phyloP scores from a whole-genome alignment of 2,797 vertebrate species.

The Merluccius polli region DNA sequence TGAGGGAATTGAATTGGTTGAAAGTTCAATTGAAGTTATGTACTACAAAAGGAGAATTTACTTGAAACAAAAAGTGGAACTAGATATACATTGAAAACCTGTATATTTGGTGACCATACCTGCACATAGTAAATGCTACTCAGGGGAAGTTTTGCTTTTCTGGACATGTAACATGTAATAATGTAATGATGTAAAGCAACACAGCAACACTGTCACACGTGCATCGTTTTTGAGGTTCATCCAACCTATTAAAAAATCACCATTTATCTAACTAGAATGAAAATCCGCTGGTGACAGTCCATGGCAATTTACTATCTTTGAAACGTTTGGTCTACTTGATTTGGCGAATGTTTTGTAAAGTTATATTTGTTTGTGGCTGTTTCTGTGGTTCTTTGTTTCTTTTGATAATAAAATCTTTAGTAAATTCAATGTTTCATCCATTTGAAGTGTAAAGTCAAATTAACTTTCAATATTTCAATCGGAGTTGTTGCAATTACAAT shows the following conservation, averaged over 20 bases:
- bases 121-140: background rate
- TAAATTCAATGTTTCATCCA: background rate
- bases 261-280: too few relatives aligned
- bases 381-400: background rate
- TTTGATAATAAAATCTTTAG: background rate
- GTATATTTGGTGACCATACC: constrained; percentile 11
- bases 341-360: background rate
- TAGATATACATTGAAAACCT: too few relatives aligned
- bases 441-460: background rate
- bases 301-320: too few relatives aligned
- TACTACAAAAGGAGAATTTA: constrained; percentile 1
- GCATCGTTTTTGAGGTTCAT: background rate
- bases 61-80: background rate
- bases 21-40: background rate
- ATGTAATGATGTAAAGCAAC: background rate
- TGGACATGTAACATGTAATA: background rate
- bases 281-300: too few relatives aligned
- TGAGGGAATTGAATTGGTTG: background rate
- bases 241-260: background rate
- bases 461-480: background rate
- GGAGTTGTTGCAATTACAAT: background rate
- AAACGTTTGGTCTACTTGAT: background rate
- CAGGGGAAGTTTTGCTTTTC: background rate
- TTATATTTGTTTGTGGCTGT: background rate
- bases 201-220: background rate